Evolutionary conservation across 2,797 vertebrate species (phyloP), one percentile per base, ranked within the genome.

Genomic region (Semaprochilodus insignis): DNA sequence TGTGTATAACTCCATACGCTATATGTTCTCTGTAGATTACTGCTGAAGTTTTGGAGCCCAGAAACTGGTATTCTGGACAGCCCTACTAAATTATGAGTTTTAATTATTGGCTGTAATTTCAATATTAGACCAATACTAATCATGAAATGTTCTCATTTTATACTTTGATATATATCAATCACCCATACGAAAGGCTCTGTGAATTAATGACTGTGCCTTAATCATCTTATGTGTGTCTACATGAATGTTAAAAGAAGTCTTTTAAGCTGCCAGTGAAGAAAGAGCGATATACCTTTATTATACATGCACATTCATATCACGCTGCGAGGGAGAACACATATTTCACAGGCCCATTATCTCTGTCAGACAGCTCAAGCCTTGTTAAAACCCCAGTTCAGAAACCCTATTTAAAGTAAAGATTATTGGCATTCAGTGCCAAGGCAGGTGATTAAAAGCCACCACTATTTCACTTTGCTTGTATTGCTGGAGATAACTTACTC

Each of bases 401-500:
- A 11, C 60, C 36, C 48, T 44, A 31, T 57, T 36, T 77, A 82
- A 80, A 75, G 82, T 80, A 67, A 48, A 40, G 57, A 57, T 85
- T 87, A 88, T 78, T 89, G 87, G 86, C 86, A 90, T 91, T 89
- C 86, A 79, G 81, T 31, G 81, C 77, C 25, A 63, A 62, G 55
- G 44, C 67, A 8, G 16, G 69, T 25, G 74, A 87, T 82, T 60
- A 77, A 60, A 60, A 72, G 2, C 66, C 62, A 40, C 88, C 85
- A 75, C 73, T 27, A 63, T 88, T 91, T 89, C 83, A 90, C 87
- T 87, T 16, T 66, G 81, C 87, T 87, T 83, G 70, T 83, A 52
- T 89, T 83, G 85, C 85, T 78, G 85, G 87, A 87, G 88, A 90
- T 88, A 88, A 85, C 54, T 84, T 85, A 78, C 67, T 88, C 62